A percentile compares a stretch with the other conserved stretches of the same genome.
Evolutionary conservation across 2,113 vertebrate genomes (phyloP).

Genomic region (Butastur rufipennis): DNA sequence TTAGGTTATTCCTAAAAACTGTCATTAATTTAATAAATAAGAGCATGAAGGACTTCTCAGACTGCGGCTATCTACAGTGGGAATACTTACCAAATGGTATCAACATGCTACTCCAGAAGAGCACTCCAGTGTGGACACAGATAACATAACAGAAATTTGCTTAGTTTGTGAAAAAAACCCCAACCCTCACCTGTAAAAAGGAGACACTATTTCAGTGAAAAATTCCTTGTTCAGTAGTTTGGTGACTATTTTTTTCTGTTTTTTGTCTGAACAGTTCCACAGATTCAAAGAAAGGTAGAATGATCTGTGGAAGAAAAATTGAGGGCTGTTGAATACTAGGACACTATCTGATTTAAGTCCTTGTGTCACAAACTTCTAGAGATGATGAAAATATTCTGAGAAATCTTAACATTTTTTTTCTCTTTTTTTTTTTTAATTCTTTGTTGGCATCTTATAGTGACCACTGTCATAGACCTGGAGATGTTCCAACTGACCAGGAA

Average conservation of each 20-base stretch:
- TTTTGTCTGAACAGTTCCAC: background rate
- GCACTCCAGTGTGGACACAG: background rate
- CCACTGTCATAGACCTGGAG: background rate
- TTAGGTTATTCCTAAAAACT: background rate
- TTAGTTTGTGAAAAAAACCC: background rate
- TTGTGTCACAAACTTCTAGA: background rate
- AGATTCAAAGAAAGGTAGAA: background rate
- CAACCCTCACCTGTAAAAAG: background rate
- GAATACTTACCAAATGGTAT: background rate
- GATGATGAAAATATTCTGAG: background rate
- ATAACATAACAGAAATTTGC: background rate
- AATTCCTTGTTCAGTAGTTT: background rate
- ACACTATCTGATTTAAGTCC: background rate
- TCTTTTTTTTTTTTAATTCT: background rate
- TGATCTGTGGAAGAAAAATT: background rate
- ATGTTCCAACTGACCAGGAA: background rate
- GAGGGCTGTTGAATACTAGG: background rate
- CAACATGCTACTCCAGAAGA: background rate
- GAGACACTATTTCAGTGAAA: background rate
- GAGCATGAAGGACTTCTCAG: background rate
- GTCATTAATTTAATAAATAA: background rate
- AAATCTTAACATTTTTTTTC: background rate
- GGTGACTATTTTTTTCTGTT: background rate
- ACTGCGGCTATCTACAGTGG: background rate
- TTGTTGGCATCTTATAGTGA: background rate